Percentiles rank a stretch among this genome's conserved stretches.
Conservation (phyloP, 2,113 vertebrate genomes). For the Cyprinodon variegatus region DNA sequence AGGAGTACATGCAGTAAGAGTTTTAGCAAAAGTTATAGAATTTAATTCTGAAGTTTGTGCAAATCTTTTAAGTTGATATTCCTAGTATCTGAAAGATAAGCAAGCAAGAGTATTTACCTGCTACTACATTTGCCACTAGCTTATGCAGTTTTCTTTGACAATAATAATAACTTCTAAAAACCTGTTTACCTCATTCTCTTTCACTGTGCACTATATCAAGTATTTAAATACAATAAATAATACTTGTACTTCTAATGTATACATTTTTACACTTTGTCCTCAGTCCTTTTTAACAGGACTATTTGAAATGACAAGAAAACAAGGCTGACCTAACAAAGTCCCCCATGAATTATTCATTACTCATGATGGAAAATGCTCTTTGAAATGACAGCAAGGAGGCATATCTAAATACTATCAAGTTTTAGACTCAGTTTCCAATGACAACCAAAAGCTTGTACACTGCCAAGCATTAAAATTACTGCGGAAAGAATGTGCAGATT, state of each 20-base stretch:
- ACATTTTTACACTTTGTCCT: not conserved
- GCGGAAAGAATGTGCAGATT: too few species aligned
- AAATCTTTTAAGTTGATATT: too few species aligned
- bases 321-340: conserved; percentile 7
- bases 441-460: not conserved
- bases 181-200: not conserved
- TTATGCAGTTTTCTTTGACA: not conserved
- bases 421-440: not conserved
- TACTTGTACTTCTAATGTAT: not conserved
- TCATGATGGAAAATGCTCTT: conserved; percentile 22
- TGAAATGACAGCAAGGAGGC: conserved; percentile 16
- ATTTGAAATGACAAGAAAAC: conserved; percentile 16
- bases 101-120: too few species aligned
- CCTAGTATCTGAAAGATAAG: too few species aligned
- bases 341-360: conserved; percentile 51
- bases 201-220: not conserved
- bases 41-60: too few species aligned
- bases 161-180: not conserved
- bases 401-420: conserved; percentile 13
- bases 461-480: too few species aligned
- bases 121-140: not conserved
- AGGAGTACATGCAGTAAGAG: too few species aligned
- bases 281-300: not conserved
- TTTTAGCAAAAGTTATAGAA: too few species aligned
- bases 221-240: not conserved